Evolutionary conservation across 2,888 invertebrate genomes (phyloP).

Genomic region (Callosobruchus maculatus): DNA sequence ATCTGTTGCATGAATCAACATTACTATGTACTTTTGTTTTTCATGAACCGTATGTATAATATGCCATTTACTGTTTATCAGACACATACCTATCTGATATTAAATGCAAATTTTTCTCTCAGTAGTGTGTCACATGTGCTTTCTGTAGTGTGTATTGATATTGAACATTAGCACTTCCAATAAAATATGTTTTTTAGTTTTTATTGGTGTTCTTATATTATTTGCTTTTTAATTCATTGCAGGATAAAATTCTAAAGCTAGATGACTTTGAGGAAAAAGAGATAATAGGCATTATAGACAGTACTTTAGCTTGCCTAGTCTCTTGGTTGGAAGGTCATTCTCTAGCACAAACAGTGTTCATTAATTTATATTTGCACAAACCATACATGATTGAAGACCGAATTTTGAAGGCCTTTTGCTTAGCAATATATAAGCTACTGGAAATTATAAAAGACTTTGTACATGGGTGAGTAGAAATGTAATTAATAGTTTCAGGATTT

Average conservation of each 20-base stretch:
- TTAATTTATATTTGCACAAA: constrained; percentile 91
- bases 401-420: constrained; percentile 79
- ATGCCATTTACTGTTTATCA: too few relatives aligned
- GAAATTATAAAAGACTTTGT: constrained; percentile 87
- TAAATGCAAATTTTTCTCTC: too few relatives aligned
- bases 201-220: too few relatives aligned
- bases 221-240: constrained; percentile 30
- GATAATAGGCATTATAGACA: constrained; percentile 90
- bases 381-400: constrained; percentile 81
- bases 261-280: constrained; percentile 73
- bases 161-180: too few relatives aligned
- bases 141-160: too few relatives aligned
- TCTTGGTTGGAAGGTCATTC: constrained; percentile 98
- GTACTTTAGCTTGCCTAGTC: constrained; percentile 87
- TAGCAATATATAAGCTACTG: constrained; percentile 83
- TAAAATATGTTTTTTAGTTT: too few relatives aligned
- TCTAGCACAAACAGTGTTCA: constrained; percentile 94
- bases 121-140: too few relatives aligned
- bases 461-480: constrained; percentile 61
- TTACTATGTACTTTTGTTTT: too few relatives aligned
- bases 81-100: too few relatives aligned
- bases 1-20: too few relatives aligned
- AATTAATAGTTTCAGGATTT: too few relatives aligned
- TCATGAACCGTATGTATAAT: too few relatives aligned
- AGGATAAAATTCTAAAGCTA: constrained; percentile 76